phyloP scores from a whole-genome alignment of 2,797 vertebrate species.

The Podarcis lilfordi region DNA sequence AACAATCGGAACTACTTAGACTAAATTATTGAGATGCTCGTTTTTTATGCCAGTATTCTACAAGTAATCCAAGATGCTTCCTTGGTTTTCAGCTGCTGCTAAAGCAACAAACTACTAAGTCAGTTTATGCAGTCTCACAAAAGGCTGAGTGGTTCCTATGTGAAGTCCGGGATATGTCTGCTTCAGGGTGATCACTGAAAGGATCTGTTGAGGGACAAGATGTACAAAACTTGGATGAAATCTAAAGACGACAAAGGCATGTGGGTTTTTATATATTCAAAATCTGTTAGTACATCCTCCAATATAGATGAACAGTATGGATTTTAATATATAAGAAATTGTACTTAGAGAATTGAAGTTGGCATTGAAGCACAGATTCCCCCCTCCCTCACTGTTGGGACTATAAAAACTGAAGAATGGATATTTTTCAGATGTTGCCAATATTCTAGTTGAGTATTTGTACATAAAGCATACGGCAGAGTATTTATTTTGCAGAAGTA shows the following conservation, averaged over 20 bases:
- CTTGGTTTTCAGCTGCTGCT: constrained; percentile 60
- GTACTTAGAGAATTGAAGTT: not conserved
- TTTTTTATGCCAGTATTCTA: constrained; percentile 61
- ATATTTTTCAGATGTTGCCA: not conserved
- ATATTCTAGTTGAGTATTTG: constrained; percentile 10
- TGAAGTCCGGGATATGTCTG: constrained; percentile 7
- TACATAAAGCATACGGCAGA: not conserved
- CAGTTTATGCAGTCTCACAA: constrained; percentile 28
- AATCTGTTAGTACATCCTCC: constrained; percentile 7
- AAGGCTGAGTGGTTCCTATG: not conserved
- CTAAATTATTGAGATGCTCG: constrained; percentile 69
- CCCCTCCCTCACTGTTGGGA: constrained; percentile 1
- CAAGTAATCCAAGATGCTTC: constrained; percentile 29
- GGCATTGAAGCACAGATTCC: not conserved
- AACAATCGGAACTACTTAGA: constrained; percentile 56
- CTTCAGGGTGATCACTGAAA: constrained; percentile 45
- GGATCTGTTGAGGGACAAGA: constrained; percentile 26
- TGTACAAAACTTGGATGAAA: constrained; percentile 53
- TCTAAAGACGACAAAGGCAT: constrained; percentile 26
- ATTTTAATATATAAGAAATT: not conserved
- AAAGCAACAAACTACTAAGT: constrained; percentile 34
- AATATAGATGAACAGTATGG: not conserved
- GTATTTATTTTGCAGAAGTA: constrained; percentile 31
- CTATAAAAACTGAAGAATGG: not conserved
- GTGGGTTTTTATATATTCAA: constrained; percentile 19